These are phyloP conservation scores for Periophthalmus magnuspinnatus DNA, from an alignment of 2,797 vertebrate genomes.

Conservation along the genomic window DNA sequence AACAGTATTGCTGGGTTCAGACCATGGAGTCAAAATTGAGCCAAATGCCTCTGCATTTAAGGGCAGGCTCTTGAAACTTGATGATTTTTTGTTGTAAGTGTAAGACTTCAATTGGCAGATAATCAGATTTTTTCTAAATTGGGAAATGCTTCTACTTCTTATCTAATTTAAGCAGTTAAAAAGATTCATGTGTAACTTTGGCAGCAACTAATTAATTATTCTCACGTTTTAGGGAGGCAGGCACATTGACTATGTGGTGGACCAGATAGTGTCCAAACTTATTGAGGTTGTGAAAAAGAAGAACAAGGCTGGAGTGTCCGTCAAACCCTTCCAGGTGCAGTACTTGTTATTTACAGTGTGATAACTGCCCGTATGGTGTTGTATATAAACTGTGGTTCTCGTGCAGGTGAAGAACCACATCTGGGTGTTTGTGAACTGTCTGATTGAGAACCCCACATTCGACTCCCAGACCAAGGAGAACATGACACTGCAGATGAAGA, in stretches of 20 bases:
- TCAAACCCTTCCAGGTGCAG: slow-evolving; percentile 93
- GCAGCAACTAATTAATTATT: not conserved
- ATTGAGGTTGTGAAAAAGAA: slow-evolving; percentile 96
- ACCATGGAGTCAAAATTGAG: too few species aligned
- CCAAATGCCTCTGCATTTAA: too few species aligned
- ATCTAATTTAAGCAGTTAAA: too few species aligned
- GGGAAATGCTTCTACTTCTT: too few species aligned
- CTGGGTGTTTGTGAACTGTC: slow-evolving; percentile 95
- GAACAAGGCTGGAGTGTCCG: slow-evolving; percentile 92
- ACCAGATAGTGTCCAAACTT: slow-evolving; percentile 91
- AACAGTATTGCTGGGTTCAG: too few species aligned
- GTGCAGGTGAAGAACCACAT: slow-evolving; percentile 96
- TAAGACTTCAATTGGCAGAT: too few species aligned
- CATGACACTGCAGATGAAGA: slow-evolving; percentile 96
- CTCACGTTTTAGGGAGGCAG: slow-evolving; percentile 85
- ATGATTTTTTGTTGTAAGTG: too few species aligned
- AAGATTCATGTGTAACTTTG: too few species aligned
- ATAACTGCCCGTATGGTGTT: not conserved
- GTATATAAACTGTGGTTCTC: not conserved
- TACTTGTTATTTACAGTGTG: not conserved
- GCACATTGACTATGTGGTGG: slow-evolving; percentile 90
- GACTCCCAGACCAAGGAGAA: slow-evolving; percentile 99
- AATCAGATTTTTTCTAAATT: too few species aligned
- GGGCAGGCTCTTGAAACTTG: too few species aligned
- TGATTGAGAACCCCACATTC: slow-evolving; percentile 97